These are phyloP conservation scores for Polylopha cassiicola DNA, from an alignment of 2,888 invertebrate genomes.

Conservation along the genomic window DNA sequence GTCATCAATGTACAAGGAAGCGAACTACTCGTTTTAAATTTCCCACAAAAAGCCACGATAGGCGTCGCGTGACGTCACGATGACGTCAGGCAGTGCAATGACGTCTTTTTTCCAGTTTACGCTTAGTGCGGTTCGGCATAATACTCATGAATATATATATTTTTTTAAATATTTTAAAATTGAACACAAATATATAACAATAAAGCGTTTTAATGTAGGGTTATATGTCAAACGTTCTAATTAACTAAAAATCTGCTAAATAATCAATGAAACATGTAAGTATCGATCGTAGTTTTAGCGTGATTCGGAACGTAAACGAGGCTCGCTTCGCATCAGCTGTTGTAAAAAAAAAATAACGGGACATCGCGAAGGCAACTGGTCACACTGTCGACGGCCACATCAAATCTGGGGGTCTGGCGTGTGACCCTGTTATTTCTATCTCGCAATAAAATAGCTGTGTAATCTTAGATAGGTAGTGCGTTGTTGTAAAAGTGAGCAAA, in stretches of 20 bases:
- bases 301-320: slow-evolving; percentile 42
- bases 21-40: slow-evolving; percentile 35
- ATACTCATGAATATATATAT: too few relatives aligned
- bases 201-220: too few relatives aligned
- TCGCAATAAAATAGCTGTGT: slow-evolving; percentile 75
- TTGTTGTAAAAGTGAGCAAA: slow-evolving; percentile 56
- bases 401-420: slow-evolving; percentile 75
- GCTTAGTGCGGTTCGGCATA: slow-evolving; percentile 15
- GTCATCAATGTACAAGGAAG: slow-evolving; percentile 7
- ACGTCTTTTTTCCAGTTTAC: slow-evolving; percentile 30
- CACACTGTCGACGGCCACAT: slow-evolving; percentile 73
- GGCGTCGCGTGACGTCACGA: slow-evolving; percentile 51
- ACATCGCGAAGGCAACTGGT: slow-evolving; percentile 68
- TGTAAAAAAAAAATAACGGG: slow-evolving; percentile 74
- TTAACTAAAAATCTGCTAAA: too few relatives aligned
- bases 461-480: slow-evolving; percentile 66
- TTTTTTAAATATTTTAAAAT: too few relatives aligned
- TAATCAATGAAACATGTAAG: neutral
- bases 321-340: slow-evolving; percentile 69
- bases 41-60: slow-evolving; percentile 38
- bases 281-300: slow-evolving; percentile 12
- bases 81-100: slow-evolving; percentile 29
- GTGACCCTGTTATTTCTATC: slow-evolving; percentile 76
- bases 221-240: too few relatives aligned
- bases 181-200: too few relatives aligned